Evolutionary conservation across 2,888 invertebrate genomes (phyloP), one percentile per base, ranked within the genome.

Genomic region (Endomychus coccineus): DNA sequence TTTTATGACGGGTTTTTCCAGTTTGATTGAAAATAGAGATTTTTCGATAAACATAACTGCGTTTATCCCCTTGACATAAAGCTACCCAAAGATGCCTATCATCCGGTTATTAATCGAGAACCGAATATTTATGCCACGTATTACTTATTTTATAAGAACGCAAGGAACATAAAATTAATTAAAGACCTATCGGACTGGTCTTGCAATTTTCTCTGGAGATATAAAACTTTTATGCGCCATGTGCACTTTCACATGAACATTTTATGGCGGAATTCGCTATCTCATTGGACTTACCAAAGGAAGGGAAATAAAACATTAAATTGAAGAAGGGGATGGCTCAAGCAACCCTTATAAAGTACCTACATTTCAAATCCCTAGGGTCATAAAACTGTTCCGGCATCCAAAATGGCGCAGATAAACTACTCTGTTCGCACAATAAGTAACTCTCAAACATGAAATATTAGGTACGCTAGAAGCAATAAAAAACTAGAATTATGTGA

Each of bases 81-180:
- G n/a, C n/a, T n/a, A n/a, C n/a, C n/a, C n/a, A n/a, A n/a, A n/a
- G n/a, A n/a, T n/a, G n/a, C n/a, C n/a, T n/a, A n/a, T n/a, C n/a
- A n/a, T n/a, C n/a, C n/a, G n/a, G n/a, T n/a, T n/a, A n/a, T n/a
- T n/a, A n/a, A n/a, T n/a, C n/a, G n/a, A n/a, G n/a, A n/a, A n/a
- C n/a, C n/a, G n/a, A n/a, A n/a, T n/a, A n/a, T n/a, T n/a, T n/a
- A n/a, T n/a, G n/a, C n/a, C n/a, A n/a, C n/a, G n/a, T n/a, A n/a
- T n/a, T n/a, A n/a, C n/a, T n/a, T n/a, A n/a, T n/a, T n/a, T n/a
- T n/a, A n/a, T n/a, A n/a, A n/a, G n/a, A n/a, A n/a, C n/a, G n/a
- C n/a, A n/a, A n/a, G n/a, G 4, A 27, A 15, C 33, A 33, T 35
- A 35, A 35, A 35, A 35, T 35, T 35, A 35, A 35, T 35, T 35